Evolutionary conservation across 2,113 vertebrate species (phyloP).

Genomic region (Chlorodrepanis virens): DNA sequence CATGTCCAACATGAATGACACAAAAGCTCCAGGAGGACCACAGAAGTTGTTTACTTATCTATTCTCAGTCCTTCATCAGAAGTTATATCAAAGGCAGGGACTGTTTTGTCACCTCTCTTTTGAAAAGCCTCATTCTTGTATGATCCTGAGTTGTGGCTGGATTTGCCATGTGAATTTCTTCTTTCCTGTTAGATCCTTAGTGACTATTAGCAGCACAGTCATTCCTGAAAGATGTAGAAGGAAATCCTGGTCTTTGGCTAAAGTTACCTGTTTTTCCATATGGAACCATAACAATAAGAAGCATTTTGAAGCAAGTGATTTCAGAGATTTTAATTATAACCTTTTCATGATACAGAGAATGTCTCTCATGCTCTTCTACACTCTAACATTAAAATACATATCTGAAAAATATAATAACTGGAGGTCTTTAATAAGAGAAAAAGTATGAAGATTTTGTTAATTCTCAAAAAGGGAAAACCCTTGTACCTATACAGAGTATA

Average conservation of each 20-base stretch:
- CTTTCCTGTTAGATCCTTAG: neutral
- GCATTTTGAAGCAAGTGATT: neutral
- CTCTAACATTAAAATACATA: neutral
- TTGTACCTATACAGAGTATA: neutral
- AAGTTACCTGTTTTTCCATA: neutral
- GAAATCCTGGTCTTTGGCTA: neutral
- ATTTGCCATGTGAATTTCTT: neutral
- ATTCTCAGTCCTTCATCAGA: neutral
- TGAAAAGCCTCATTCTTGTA: neutral
- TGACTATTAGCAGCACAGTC: neutral
- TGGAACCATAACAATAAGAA: neutral
- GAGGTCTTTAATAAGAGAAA: neutral
- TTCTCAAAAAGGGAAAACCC: neutral
- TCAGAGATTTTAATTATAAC: neutral
- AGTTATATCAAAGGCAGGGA: neutral
- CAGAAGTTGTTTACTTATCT: neutral
- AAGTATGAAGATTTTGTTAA: neutral
- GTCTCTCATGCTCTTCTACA: neutral
- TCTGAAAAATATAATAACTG: neutral
- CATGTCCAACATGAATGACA: neutral
- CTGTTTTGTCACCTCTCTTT: neutral
- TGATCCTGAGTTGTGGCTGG: neutral
- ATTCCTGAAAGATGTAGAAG: neutral
- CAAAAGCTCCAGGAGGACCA: neutral
- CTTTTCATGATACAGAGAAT: neutral